phyloP scores from a whole-genome alignment of 1,140 invertebrate species.

The Cheumatopsyche charites region DNA sequence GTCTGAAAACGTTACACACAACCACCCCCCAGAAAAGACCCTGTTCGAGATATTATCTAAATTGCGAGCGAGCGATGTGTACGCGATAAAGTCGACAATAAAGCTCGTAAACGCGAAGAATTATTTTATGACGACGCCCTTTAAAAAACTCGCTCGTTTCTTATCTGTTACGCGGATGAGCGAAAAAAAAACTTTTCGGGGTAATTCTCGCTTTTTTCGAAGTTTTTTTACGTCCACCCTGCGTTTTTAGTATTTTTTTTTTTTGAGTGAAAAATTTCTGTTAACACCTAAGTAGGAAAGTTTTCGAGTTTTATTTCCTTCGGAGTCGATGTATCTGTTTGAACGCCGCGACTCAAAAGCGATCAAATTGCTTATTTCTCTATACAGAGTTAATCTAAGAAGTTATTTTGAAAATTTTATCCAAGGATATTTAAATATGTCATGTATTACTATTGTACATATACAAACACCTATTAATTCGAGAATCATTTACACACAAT shows the following conservation, averaged over 20 bases:
- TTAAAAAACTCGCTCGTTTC: slow-evolving; percentile 29
- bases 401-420: too few relatives aligned
- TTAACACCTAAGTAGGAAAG: slow-evolving; percentile 38
- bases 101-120: slow-evolving; percentile 13
- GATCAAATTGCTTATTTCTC: too few relatives aligned
- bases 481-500: too few relatives aligned
- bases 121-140: slow-evolving; percentile 23
- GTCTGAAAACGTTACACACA: too few relatives aligned
- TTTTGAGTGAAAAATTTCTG: slow-evolving; percentile 25
- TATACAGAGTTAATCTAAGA: too few relatives aligned
- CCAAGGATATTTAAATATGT: too few relatives aligned
- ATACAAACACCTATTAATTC: too few relatives aligned
- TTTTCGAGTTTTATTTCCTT: neutral
- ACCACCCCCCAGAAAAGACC: too few relatives aligned
- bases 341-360: neutral
- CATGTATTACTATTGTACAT: too few relatives aligned
- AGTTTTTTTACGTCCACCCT: neutral
- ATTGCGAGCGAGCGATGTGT: slow-evolving; percentile 1
- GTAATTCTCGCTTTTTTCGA: slow-evolving; percentile 20
- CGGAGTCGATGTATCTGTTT: neutral
- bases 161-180: slow-evolving; percentile 19
- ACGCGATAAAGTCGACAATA: neutral
- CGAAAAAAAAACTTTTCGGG: slow-evolving; percentile 22
- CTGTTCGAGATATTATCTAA: neutral
- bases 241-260: slow-evolving; percentile 12